These are phyloP conservation scores for Aplysia californica DNA, from an alignment of 1,140 invertebrate genomes.

Conservation along the genomic window DNA sequence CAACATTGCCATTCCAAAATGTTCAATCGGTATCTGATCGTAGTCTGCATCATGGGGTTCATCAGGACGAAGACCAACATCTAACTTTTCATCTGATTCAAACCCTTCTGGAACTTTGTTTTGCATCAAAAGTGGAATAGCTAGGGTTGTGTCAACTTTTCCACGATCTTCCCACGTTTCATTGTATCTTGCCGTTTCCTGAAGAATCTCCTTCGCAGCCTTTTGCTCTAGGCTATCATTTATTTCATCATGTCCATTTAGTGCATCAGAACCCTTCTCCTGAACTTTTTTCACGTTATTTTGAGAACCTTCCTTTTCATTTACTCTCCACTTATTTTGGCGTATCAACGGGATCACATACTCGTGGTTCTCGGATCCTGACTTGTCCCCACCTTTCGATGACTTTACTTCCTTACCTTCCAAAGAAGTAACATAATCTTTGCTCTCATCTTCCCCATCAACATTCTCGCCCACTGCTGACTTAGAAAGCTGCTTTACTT, in stretches of 20 bases:
- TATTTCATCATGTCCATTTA: too few relatives aligned
- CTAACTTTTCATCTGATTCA: slow-evolving; percentile 70
- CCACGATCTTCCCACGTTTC: slow-evolving; percentile 56
- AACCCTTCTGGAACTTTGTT: slow-evolving; percentile 70
- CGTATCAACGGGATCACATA: slow-evolving; percentile 69
- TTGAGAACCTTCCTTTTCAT: too few relatives aligned
- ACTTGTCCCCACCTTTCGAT: slow-evolving; percentile 46
- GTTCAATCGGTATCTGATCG: slow-evolving; percentile 86
- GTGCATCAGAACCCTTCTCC: too few relatives aligned
- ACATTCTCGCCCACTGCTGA: slow-evolving; percentile 39
- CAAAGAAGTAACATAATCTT: slow-evolving; percentile 52
- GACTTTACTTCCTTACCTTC: slow-evolving; percentile 50
- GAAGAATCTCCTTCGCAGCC: slow-evolving; percentile 65
- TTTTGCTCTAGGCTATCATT: slow-evolving; percentile 46
- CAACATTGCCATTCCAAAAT: slow-evolving; percentile 92
- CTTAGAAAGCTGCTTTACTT: slow-evolving; percentile 44
- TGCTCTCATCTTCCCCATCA: slow-evolving; percentile 30
- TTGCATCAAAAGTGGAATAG: slow-evolving; percentile 68
- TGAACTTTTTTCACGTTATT: too few relatives aligned
- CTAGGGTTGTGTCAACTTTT: slow-evolving; percentile 41
- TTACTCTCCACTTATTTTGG: slow-evolving; percentile 51
- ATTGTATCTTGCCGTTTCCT: slow-evolving; percentile 56
- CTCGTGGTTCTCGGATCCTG: slow-evolving; percentile 58
- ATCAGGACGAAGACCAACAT: slow-evolving; percentile 68
- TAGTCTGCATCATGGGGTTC: slow-evolving; percentile 76